Percentiles rank a stretch among this genome's conserved stretches.
These are phyloP conservation scores for Sclerurus mexicanus DNA, from an alignment of 2,113 vertebrate genomes.

Conservation along the genomic window DNA sequence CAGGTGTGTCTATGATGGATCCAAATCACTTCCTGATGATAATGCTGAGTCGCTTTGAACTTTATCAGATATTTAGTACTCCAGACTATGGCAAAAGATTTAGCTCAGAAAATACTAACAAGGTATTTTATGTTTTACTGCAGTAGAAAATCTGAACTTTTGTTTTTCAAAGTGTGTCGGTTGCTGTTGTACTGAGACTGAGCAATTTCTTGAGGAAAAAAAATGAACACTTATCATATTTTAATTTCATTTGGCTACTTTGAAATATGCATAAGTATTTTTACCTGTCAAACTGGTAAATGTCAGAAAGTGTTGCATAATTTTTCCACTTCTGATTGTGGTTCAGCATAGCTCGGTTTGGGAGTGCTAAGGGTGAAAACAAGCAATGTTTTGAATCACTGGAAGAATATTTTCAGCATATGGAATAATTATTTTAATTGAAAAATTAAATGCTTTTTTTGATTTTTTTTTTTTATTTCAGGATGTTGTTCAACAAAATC, in stretches of 20 bases:
- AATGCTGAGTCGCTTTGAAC: conserved; percentile 92
- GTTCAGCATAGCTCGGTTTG: neutral
- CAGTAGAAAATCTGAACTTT: neutral
- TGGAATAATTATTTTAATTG: neutral
- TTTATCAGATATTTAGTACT: conserved; percentile 93
- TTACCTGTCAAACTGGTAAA: neutral
- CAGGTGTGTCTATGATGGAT: conserved; percentile 98
- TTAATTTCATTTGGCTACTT: neutral
- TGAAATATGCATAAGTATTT: neutral
- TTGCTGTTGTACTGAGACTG: neutral
- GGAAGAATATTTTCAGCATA: neutral
- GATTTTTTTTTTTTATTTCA: conserved; percentile 50
- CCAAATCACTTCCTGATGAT: conserved; percentile 99
- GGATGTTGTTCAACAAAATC: conserved; percentile 96
- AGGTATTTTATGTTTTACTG: conserved; percentile 74
- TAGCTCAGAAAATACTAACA: conserved; percentile 85
- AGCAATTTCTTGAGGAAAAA: neutral
- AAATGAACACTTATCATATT: neutral
- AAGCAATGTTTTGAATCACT: neutral
- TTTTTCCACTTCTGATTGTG: neutral
- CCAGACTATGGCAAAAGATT: conserved; percentile 90
- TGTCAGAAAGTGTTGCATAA: neutral
- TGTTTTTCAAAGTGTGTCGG: neutral
- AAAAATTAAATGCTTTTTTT: neutral
- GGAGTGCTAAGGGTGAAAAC: neutral